A percentile compares a stretch with the other conserved stretches of the same genome.
These are phyloP conservation scores for Agelastica alni DNA, from an alignment of 2,888 invertebrate species.

Conservation along the genomic window DNA sequence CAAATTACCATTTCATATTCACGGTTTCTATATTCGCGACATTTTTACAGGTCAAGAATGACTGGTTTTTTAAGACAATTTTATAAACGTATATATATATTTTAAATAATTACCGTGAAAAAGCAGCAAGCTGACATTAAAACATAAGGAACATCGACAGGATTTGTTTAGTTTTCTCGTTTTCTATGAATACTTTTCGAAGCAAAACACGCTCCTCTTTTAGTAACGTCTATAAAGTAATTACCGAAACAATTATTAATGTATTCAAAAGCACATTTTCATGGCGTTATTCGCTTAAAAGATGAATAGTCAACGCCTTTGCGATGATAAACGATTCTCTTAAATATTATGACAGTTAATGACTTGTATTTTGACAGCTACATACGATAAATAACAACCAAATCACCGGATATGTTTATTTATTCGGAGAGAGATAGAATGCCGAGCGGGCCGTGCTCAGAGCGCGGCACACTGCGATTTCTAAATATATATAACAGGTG, in stretches of 20 bases:
- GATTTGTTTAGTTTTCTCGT: no score
- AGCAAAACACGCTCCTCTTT: no score
- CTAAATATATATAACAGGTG: conserved; percentile 47
- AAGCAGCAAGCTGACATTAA: no score
- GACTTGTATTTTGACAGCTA: conserved; percentile 48
- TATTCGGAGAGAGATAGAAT: conserved; percentile 41
- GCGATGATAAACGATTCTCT: conserved; percentile 35
- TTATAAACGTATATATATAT: no score
- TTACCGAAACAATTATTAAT: conserved; percentile 10
- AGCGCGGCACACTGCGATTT: conserved; percentile 43
- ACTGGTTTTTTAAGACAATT: no score
- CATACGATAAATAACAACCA: conserved; percentile 47
- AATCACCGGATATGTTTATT: conserved; percentile 50
- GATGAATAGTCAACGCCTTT: conserved; percentile 31
- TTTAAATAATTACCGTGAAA: no score
- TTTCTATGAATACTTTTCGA: no score
- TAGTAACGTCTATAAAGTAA: no score
- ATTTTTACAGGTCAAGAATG: no score
- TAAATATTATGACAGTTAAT: conserved; percentile 45
- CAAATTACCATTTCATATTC: no score
- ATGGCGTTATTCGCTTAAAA: conserved; percentile 14
- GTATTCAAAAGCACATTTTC: background rate
- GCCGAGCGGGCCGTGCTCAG: conserved; percentile 33
- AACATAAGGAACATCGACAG: no score
- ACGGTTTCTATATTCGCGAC: no score